Evolutionary conservation across 1,140 invertebrate species (phyloP), one percentile per base, ranked within the genome.

Genomic region (Diprion similis): DNA sequence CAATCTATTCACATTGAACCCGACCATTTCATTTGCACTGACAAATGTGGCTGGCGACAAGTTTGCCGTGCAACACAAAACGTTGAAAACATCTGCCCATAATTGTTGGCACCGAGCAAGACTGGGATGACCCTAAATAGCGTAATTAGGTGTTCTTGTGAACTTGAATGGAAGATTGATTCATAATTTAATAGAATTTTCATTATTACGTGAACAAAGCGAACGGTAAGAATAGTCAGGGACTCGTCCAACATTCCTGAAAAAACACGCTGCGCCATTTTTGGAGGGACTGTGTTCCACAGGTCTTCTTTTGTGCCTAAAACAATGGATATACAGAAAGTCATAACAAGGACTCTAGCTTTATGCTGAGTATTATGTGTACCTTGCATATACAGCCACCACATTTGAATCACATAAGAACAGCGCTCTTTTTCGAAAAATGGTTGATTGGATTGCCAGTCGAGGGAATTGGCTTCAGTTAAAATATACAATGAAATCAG

Each of bases 321-420:
- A 13, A 67, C 69, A 47, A 71, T 70, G 45, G 51, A 72, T 70
- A 15, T 72, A 11, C 45, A n/a, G 11, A 17, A n/a, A 37, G 17
- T 70, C 24, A 73, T 67, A 75, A 69, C 18, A 70, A 64, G 24
- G 8, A 15, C 17, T 37, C 1, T 24, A 46, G 8, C 7, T 8
- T 19, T 51, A 7, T 66, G 48, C 15, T 65, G 66, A 18, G 17
- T 13, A 68, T 70, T 8, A 68, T 48, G 46, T 78, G 79, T 83
- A 92, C 94, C 93, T 88, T 94, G 91, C 92, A 96, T 94, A 79
- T 95, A 95, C 6, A 95, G 88, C 92, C 93, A 94, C 94, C 94
- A 96, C 90, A 95, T 95, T 83, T 95, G 94, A 68, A 95, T 90
- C 7, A 92, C 91, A 66, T 94, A 94, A 1, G 94, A 94, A 1